Evolutionary conservation across 1,140 invertebrate genomes (phyloP).

Genomic region (Coenobita brevimanus): DNA sequence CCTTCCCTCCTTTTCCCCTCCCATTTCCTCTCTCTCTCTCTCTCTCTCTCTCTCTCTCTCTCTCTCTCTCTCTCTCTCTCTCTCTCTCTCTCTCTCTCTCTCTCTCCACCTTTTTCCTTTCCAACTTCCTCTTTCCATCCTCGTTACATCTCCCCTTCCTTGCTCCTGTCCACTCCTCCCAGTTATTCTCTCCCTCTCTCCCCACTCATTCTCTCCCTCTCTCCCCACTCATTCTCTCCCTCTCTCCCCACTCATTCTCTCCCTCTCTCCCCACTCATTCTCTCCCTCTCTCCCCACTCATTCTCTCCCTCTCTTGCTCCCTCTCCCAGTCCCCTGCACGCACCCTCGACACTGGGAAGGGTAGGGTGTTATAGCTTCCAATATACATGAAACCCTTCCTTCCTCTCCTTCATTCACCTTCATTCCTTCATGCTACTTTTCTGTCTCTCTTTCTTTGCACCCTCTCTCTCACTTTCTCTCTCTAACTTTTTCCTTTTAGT

Average conservation of each 20-base stretch:
- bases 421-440: too few species aligned
- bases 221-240: not conserved
- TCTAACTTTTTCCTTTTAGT: too few species aligned
- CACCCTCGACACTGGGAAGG: not conserved
- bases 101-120: not conserved
- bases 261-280: not conserved
- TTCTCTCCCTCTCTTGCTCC: not conserved
- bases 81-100: not conserved
- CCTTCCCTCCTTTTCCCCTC: not conserved
- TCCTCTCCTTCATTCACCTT: too few species aligned
- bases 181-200: not conserved
- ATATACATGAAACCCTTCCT: too few species aligned
- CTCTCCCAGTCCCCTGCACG: not conserved
- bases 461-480: not conserved
- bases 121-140: not conserved
- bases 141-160: too few species aligned
- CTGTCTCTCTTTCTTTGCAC: too few species aligned
- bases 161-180: not conserved
- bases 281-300: not conserved
- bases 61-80: not conserved
- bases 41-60: conserved; percentile 20
- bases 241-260: not conserved
- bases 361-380: too few species aligned
- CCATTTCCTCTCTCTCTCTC: not conserved
- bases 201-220: not conserved